Evolutionary conservation across 2,113 vertebrate species (phyloP).

Genomic region (Todiramphus chloris): DNA sequence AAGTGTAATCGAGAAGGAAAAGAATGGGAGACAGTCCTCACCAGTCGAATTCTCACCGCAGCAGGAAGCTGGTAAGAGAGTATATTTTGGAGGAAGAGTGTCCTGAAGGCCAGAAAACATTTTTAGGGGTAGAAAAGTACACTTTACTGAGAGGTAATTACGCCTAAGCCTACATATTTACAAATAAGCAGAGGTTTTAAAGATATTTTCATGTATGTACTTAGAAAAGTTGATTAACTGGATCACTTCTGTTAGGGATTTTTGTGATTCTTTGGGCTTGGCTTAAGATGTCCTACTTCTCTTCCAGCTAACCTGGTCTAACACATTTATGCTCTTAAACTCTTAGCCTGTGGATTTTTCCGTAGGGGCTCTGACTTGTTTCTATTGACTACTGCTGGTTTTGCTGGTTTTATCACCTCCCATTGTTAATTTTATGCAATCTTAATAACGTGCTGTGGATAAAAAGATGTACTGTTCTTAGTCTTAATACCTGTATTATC

Average conservation of each 20-base stretch:
- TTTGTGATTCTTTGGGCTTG: not conserved
- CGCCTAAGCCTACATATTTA: not conserved
- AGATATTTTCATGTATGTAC: not conserved
- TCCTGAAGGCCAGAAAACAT: not conserved
- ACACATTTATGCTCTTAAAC: not conserved
- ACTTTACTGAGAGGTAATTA: not conserved
- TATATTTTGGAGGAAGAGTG: not conserved
- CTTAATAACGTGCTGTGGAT: not conserved
- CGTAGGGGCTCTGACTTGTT: not conserved
- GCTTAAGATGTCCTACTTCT: not conserved
- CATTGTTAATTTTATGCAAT: not conserved
- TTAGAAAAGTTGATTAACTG: not conserved
- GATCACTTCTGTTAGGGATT: not conserved
- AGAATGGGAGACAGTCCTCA: conserved; percentile 91
- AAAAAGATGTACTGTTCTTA: not conserved
- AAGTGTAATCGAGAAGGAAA: conserved; percentile 90
- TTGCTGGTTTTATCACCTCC: not conserved
- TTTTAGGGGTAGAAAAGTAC: not conserved
- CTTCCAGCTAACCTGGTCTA: not conserved
- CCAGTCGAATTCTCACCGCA: conserved; percentile 86
- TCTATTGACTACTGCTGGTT: not conserved
- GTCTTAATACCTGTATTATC: not conserved
- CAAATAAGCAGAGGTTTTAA: not conserved
- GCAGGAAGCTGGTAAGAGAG: conserved; percentile 89
- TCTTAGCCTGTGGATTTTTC: not conserved